Percentiles rank a stretch among this genome's conserved stretches.
These are phyloP conservation scores for Sternotherus odoratus DNA, from an alignment of 2,797 vertebrate genomes.

Conservation along the genomic window DNA sequence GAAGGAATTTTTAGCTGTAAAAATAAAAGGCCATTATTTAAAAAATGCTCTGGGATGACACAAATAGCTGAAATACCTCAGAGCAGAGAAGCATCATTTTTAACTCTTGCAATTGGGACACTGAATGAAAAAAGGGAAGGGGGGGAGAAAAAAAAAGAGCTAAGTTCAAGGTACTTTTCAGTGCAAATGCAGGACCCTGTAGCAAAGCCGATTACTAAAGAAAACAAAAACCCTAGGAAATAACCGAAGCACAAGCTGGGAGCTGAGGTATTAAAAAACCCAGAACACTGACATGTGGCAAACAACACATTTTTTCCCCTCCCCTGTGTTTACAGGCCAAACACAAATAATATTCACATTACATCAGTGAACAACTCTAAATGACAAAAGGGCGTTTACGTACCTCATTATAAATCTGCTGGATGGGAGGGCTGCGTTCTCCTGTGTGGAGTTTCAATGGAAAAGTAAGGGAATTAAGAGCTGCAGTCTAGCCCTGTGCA, in stretches of 20 bases:
- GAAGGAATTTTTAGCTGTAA: background rate
- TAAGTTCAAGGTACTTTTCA: background rate
- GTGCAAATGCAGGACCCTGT: background rate
- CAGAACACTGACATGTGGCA: constrained; percentile 26
- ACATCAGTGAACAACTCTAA: background rate
- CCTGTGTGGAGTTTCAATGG: constrained; percentile 53
- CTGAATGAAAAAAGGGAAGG: background rate
- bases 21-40: background rate
- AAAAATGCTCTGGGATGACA: constrained; percentile 11
- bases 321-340: background rate
- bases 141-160: background rate
- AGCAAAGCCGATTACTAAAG: background rate
- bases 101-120: constrained; percentile 24
- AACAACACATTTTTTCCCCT: background rate
- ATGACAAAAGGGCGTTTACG: constrained; percentile 63
- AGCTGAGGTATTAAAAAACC: background rate
- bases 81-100: background rate
- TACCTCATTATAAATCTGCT: constrained; percentile 83
- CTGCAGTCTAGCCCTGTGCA: constrained; percentile 84
- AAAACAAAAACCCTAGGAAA: background rate
- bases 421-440: constrained; percentile 79
- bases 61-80: constrained; percentile 23
- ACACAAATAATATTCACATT: background rate
- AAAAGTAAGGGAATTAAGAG: constrained; percentile 70
- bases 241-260: background rate